Conservation (phyloP, 2,113 vertebrate genomes). For the Anoplopoma fimbria region DNA sequence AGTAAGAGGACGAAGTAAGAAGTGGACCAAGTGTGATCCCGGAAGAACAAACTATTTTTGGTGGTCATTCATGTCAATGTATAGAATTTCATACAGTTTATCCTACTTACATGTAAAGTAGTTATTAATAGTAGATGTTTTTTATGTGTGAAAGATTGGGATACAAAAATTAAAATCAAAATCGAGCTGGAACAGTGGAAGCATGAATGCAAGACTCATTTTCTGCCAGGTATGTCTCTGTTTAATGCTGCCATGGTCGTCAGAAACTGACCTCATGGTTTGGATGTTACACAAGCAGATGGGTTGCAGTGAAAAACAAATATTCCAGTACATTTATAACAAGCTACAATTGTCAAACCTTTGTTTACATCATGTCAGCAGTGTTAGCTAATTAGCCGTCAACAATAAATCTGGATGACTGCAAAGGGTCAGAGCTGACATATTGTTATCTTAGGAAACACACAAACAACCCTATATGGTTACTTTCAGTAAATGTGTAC, state of each 20-base stretch:
- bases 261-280: conserved; percentile 35
- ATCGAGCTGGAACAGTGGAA: background rate
- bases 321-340: background rate
- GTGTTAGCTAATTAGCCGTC: background rate
- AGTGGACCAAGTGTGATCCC: background rate
- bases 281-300: conserved; percentile 35
- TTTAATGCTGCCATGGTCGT: conserved; percentile 59
- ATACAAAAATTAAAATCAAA: background rate
- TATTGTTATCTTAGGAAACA: conserved; percentile 36
- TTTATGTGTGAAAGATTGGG: background rate
- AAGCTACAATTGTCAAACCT: conserved; percentile 22
- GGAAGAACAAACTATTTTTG: background rate
- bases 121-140: conserved; percentile 2
- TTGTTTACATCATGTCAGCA: conserved; percentile 16
- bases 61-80: background rate
- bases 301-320: conserved; percentile 42
- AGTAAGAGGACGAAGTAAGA: conserved; percentile 54
- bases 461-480: conserved; percentile 35
- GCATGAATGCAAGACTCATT: conserved; percentile 16
- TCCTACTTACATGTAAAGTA: conserved; percentile 4
- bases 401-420: conserved; percentile 39
- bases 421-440: conserved; percentile 14
- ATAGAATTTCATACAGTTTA: background rate
- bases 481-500: conserved; percentile 50
- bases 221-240: conserved; percentile 30